Percentiles rank a stretch among this genome's conserved stretches.
phyloP scores from a whole-genome alignment of 2,888 invertebrate genomes.

The Argynnis bischoffii region DNA sequence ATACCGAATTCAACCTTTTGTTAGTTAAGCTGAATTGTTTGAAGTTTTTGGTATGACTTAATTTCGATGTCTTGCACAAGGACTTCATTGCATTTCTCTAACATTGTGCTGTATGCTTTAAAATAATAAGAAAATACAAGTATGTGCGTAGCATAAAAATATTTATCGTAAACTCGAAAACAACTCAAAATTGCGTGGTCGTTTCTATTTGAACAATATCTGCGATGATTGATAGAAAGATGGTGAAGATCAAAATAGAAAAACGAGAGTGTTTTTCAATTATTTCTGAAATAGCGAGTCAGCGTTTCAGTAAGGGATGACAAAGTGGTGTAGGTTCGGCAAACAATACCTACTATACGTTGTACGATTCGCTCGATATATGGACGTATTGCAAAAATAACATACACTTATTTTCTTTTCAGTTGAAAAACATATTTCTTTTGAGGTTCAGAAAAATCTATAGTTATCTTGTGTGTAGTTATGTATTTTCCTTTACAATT shows the following conservation, averaged over 20 bases:
- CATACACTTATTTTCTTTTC: background rate
- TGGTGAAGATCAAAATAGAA: conserved; percentile 9
- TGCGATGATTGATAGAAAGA: background rate
- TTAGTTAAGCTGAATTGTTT: too few species aligned
- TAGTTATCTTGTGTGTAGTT: too few species aligned
- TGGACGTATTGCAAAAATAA: conserved; percentile 9
- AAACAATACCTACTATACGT: conserved; percentile 25
- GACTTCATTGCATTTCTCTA: background rate
- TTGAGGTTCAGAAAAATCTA: background rate
- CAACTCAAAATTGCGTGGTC: background rate
- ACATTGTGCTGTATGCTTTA: too few species aligned
- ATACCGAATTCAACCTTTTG: too few species aligned
- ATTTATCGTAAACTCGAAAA: background rate
- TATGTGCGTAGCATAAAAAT: too few species aligned
- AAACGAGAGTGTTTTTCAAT: conserved; percentile 25
- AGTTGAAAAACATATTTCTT: background rate
- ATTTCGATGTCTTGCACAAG: too few species aligned
- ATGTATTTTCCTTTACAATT: too few species aligned
- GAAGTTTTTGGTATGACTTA: too few species aligned
- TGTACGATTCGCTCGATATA: conserved; percentile 21
- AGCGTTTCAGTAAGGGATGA: conserved; percentile 33
- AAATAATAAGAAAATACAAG: background rate
- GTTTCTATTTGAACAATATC: background rate
- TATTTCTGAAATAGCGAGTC: conserved; percentile 32
- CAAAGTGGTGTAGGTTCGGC: conserved; percentile 17